Evolutionary conservation across 35 echinoderm and acorn worm genomes (phyloP), one percentile per base, ranked within the genome.

Genomic region (Patiria miniata): DNA sequence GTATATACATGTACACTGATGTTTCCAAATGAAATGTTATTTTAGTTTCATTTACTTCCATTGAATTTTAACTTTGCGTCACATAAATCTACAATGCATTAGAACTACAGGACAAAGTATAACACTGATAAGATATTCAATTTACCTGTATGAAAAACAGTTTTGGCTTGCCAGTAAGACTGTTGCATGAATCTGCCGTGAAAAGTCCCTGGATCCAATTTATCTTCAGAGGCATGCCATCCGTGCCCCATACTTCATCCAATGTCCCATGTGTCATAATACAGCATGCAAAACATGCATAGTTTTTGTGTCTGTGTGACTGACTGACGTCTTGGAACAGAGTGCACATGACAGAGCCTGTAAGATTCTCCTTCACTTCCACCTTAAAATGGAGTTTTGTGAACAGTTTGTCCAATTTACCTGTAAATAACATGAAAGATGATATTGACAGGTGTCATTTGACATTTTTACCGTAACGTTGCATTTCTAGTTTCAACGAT

Each of bases 61-160:
- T n/a, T n/a, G n/a, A n/a, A n/a, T n/a, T n/a, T n/a, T n/a, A n/a
- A n/a, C n/a, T n/a, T n/a, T n/a, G n/a, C n/a, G n/a, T n/a, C n/a
- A n/a, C n/a, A n/a, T n/a, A n/a, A n/a, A n/a, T n/a, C n/a, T n/a
- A n/a, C n/a, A n/a, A n/a, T n/a, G n/a, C n/a, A 47, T 6, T 6
- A 6, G 42, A 47, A 47, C 4, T 47, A n/a, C n/a, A n/a, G n/a
- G n/a, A n/a, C n/a, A n/a, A n/a, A n/a, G n/a, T n/a, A n/a, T n/a
- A n/a, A n/a, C n/a, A n/a, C n/a, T n/a, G n/a, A n/a, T n/a, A n/a
- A n/a, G 42, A 12, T 22, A 68, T 26, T n/a, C 2, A 26, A 73
- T 69, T 78, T 28, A 77, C 85, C 77, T 90, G 88, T 1, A 90
- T 83, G 68, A 90, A 90, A 77, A 90, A 90, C 19, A 90, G 42